phyloP scores from a whole-genome alignment of 2,888 invertebrate genomes.

The Spialia ferax region DNA sequence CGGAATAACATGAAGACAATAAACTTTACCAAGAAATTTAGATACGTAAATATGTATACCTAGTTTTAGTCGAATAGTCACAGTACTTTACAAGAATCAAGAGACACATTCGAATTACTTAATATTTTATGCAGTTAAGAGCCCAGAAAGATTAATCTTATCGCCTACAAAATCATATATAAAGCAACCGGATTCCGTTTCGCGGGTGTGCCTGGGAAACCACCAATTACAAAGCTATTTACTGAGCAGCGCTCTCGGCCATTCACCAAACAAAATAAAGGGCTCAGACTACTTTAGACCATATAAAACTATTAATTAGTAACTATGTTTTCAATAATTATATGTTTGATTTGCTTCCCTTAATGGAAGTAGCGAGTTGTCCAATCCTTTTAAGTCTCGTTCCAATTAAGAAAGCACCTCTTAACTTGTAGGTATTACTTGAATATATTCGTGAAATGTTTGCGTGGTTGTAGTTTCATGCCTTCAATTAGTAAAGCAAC shows the following conservation, averaged over 20 bases:
- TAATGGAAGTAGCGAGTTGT: constrained; percentile 51
- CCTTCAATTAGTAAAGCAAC: constrained; percentile 25
- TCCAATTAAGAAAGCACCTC: constrained; percentile 43
- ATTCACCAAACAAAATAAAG: constrained; percentile 47
- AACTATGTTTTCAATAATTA: constrained; percentile 58
- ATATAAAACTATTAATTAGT: constrained; percentile 64
- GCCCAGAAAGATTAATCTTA: constrained; percentile 30
- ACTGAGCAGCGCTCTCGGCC: constrained; percentile 27
- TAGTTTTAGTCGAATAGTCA: not conserved
- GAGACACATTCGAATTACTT: constrained; percentile 18
- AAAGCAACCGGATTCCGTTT: constrained; percentile 39
- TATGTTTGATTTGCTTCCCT: constrained; percentile 52
- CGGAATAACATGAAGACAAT: too few species aligned
- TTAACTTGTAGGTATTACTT: constrained; percentile 41
- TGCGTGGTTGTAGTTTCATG: constrained; percentile 45
- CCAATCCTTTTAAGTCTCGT: constrained; percentile 31
- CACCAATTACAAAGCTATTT: constrained; percentile 61
- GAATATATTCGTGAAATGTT: constrained; percentile 47
- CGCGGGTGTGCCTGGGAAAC: constrained; percentile 62
- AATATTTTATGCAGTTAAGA: constrained; percentile 13
- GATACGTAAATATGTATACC: not conserved
- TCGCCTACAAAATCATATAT: constrained; percentile 44
- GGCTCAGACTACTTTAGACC: constrained; percentile 42
- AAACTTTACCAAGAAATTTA: not conserved
- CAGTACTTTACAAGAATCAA: not conserved